Conservation (phyloP, 1,140 invertebrate species). For the Tetramorium alpestre region DNA sequence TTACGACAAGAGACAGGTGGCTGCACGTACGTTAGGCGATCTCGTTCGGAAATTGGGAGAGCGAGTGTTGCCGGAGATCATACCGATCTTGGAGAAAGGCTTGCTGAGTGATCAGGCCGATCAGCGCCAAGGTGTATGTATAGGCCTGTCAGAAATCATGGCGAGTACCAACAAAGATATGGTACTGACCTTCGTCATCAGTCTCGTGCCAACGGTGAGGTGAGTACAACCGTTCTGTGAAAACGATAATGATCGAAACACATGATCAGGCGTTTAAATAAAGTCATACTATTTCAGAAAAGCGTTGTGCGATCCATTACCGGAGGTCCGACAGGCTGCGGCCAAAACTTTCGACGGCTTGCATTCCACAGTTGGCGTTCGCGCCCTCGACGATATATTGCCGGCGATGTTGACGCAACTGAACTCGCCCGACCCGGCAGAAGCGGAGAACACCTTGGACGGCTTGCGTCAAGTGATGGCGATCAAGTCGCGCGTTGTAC, state of each 20-base stretch:
- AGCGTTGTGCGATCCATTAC: conserved; percentile 96
- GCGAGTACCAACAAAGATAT: conserved; percentile 97
- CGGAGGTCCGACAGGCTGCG: conserved; percentile 97
- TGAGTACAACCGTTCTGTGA: conserved; percentile 66
- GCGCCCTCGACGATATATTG: conserved; percentile 99
- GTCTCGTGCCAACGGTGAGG: conserved; percentile 97
- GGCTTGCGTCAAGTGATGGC: conserved; percentile 98
- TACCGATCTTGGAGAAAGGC: conserved; percentile 98
- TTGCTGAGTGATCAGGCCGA: conserved; percentile 96
- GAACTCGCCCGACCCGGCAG: conserved; percentile 90
- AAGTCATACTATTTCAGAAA: conserved; percentile 86
- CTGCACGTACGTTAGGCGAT: conserved; percentile 98
- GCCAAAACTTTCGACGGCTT: conserved; percentile 98
- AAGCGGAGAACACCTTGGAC: conserved; percentile 95
- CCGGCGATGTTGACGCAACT: conserved; percentile 95
- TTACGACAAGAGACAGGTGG: conserved; percentile 98
- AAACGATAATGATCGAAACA: background rate
- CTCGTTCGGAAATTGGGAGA: conserved; percentile 99
- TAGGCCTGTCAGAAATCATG: conserved; percentile 99
- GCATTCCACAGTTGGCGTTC: conserved; percentile 96
- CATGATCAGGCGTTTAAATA: background rate
- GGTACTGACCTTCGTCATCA: conserved; percentile 97
- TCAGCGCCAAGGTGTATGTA: conserved; percentile 98
- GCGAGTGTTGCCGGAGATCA: conserved; percentile 98
- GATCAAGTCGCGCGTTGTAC: conserved; percentile 97